These are phyloP conservation scores for Zygogramma bicolorata DNA, from an alignment of 2,888 invertebrate species.

Conservation along the genomic window DNA sequence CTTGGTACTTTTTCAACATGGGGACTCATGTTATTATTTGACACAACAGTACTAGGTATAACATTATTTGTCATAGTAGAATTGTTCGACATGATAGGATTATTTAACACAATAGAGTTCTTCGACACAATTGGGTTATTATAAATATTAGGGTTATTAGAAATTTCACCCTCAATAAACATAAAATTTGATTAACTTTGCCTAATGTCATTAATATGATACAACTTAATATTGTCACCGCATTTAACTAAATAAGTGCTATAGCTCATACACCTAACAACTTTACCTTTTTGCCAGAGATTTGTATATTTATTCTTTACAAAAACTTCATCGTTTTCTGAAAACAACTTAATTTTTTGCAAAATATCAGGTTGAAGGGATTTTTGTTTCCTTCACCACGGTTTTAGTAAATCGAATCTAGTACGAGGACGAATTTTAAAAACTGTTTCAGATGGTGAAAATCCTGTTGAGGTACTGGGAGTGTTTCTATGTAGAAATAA, in stretches of 20 bases:
- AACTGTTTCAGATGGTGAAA: background rate
- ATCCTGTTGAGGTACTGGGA: background rate
- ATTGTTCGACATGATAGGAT: no score
- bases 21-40: slow-evolving; percentile 6
- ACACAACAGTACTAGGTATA: background rate
- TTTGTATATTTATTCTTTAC: background rate
- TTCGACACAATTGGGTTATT: background rate
- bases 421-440: background rate
- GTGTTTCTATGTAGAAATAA: background rate
- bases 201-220: background rate
- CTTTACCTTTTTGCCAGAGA: background rate
- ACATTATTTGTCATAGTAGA: background rate
- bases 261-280: background rate
- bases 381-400: background rate
- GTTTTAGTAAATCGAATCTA: background rate
- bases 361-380: background rate
- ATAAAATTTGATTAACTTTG: background rate
- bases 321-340: background rate
- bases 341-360: background rate
- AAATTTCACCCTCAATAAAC: background rate
- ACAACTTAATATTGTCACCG: background rate
- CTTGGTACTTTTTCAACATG: slow-evolving; percentile 8
- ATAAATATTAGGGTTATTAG: background rate
- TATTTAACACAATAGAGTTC: background rate
- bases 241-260: background rate